phyloP scores from a whole-genome alignment of 2,113 vertebrate species.

The Actinemys pallida region DNA sequence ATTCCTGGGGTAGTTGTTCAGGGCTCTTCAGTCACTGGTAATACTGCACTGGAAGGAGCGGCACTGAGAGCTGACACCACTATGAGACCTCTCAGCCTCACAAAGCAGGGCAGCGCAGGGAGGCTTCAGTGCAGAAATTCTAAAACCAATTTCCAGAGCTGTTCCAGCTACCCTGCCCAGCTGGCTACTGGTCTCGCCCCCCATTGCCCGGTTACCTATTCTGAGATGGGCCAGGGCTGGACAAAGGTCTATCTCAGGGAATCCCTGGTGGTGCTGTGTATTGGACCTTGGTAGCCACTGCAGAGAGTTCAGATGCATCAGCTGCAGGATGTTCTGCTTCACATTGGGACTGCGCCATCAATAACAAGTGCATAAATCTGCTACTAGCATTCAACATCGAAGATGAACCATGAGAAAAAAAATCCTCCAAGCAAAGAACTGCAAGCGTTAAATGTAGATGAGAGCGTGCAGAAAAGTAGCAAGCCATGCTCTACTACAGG shows the following conservation, averaged over 20 bases:
- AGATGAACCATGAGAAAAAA: constrained; percentile 74
- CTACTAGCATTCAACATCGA: constrained; percentile 84
- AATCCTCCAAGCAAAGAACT: constrained; percentile 81
- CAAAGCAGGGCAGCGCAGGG: neutral
- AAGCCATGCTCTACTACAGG: constrained; percentile 93
- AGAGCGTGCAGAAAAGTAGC: constrained; percentile 91
- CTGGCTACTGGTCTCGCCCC: neutral
- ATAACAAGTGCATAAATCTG: constrained; percentile 87
- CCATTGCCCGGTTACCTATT: neutral
- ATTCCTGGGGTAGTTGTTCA: neutral
- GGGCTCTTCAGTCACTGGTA: neutral
- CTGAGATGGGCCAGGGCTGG: neutral
- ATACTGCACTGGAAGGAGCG: neutral
- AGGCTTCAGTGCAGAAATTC: neutral
- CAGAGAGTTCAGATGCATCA: neutral
- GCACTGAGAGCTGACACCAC: neutral
- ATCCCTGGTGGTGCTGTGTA: neutral
- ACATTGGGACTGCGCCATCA: constrained; percentile 20
- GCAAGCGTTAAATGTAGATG: constrained; percentile 86
- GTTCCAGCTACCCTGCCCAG: neutral
- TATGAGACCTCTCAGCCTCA: neutral
- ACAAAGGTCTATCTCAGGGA: neutral
- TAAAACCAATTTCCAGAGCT: neutral
- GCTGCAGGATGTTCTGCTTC: neutral
- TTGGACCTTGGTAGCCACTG: neutral